These are phyloP conservation scores for Plecturocebus donacophilus DNA, from an alignment of 2,113 vertebrate species.

Conservation along the genomic window DNA sequence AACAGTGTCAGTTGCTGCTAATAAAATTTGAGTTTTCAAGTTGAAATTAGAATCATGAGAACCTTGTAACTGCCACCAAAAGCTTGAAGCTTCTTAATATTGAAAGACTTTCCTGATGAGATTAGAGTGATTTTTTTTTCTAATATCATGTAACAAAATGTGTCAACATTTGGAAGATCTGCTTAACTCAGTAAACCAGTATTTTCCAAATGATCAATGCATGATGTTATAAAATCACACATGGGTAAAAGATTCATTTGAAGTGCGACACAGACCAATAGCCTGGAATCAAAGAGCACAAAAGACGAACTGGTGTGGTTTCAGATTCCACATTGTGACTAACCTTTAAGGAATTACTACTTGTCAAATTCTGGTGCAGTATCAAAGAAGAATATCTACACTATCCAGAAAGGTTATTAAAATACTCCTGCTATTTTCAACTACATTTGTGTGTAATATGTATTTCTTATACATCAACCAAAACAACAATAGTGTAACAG, in stretches of 20 bases:
- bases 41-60: not conserved
- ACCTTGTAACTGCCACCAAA: not conserved
- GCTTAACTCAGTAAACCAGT: not conserved
- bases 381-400: not conserved
- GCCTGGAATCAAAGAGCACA: not conserved
- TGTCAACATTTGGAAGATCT: not conserved
- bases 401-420: not conserved
- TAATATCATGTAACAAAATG: not conserved
- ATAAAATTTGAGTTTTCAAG: not conserved
- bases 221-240: not conserved
- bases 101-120: constrained; percentile 1
- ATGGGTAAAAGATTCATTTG: not conserved
- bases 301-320: not conserved
- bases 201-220: not conserved
- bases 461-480: not conserved
- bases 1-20: not conserved
- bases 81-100: not conserved
- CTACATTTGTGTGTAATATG: not conserved
- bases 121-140: not conserved
- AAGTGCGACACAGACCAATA: not conserved
- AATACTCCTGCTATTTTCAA: not conserved
- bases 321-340: not conserved
- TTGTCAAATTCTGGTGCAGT: not conserved
- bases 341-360: not conserved
- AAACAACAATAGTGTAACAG: not conserved